phyloP scores from a whole-genome alignment of 1,140 invertebrate species.

The Bursaphelenchus mucronatus region DNA sequence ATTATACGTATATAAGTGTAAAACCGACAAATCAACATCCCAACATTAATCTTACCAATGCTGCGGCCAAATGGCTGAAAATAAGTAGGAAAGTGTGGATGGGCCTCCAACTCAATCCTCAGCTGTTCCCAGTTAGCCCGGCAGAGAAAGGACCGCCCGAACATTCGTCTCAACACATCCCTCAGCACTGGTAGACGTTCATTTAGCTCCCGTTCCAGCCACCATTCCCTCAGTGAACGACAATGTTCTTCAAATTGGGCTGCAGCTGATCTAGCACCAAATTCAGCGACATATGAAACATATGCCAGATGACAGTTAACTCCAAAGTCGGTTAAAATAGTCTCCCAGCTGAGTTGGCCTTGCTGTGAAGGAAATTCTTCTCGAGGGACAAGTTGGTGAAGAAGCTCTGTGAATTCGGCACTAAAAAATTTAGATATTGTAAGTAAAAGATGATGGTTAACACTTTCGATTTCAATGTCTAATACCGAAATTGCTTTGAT shows the following conservation, averaged over 20 bases:
- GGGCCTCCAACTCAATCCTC: conserved; percentile 22
- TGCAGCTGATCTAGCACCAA: conserved; percentile 33
- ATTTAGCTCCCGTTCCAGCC: conserved; percentile 40
- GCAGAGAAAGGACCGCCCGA: conserved; percentile 20
- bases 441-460: background rate
- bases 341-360: conserved; percentile 27
- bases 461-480: background rate
- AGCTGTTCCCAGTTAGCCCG: conserved; percentile 30
- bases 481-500: background rate
- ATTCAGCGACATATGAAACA: conserved; percentile 33
- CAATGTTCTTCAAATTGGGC: conserved; percentile 40
- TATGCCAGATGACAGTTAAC: conserved; percentile 28
- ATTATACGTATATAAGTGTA: background rate
- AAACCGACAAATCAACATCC: conserved; percentile 12
- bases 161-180: conserved; percentile 27
- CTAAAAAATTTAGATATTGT: conserved; percentile 30
- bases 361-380: conserved; percentile 39
- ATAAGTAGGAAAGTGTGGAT: conserved; percentile 31
- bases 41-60: conserved; percentile 17
- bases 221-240: conserved; percentile 34
- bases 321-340: conserved; percentile 26
- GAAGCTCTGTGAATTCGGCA: conserved; percentile 21
- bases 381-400: conserved; percentile 30
- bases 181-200: conserved; percentile 23
- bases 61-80: conserved; percentile 36